Conservation (phyloP, 2,888 invertebrate species). For the Matsumyia berberina region DNA sequence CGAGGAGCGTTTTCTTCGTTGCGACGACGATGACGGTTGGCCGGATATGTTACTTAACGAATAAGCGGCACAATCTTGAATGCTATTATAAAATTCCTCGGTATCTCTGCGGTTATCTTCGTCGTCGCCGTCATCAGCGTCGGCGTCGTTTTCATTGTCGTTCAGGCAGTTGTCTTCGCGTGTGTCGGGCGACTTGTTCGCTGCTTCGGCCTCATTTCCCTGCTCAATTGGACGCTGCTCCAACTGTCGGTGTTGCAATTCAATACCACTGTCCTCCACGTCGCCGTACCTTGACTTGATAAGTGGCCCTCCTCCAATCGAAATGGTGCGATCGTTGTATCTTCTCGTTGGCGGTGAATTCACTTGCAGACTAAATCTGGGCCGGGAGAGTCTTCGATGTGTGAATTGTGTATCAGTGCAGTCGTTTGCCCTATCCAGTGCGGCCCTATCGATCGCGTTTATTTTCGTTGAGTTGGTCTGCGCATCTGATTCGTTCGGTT, state of each 20-base stretch:
- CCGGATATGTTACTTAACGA: conserved; percentile 55
- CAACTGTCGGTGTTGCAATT: conserved; percentile 52
- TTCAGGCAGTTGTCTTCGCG: conserved; percentile 35
- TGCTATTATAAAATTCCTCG: conserved; percentile 83
- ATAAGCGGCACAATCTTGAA: conserved; percentile 79
- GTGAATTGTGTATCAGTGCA: conserved; percentile 24
- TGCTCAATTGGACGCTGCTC: conserved; percentile 15
- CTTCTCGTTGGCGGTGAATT: conserved; percentile 56
- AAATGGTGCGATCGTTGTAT: conserved; percentile 61
- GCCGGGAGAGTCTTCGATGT: conserved; percentile 62
- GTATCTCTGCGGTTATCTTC: conserved; percentile 82
- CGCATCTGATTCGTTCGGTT: conserved; percentile 47
- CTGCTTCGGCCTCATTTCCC: conserved; percentile 34
- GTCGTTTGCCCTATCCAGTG: conserved; percentile 21
- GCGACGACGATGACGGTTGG: conserved; percentile 72
- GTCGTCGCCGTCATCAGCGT: conserved; percentile 77
- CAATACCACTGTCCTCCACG: conserved; percentile 35
- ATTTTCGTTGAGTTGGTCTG: conserved; percentile 47
- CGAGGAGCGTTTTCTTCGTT: conserved; percentile 82
- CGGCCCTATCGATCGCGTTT: conserved; percentile 35
- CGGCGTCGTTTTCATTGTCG: conserved; percentile 63
- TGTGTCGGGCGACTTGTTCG: conserved; percentile 42
- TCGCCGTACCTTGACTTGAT: conserved; percentile 44
- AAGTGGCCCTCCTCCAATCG: conserved; percentile 54
- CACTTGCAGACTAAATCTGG: conserved; percentile 64